These are phyloP conservation scores for Polyommatus icarus DNA, from an alignment of 2,888 invertebrate genomes.

Conservation along the genomic window DNA sequence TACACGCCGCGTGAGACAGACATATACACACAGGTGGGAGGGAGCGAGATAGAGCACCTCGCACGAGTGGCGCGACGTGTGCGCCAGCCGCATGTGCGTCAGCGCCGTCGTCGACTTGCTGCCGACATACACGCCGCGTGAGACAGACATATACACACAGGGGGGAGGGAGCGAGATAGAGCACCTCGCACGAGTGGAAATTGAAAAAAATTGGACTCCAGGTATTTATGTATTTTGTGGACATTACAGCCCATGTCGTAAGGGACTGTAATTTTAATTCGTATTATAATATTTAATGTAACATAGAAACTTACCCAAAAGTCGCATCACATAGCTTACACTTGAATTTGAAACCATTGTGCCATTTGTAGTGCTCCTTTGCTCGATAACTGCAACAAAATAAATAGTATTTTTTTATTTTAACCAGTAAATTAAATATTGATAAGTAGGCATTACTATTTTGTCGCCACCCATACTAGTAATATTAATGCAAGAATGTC, in stretches of 20 bases:
- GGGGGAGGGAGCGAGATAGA: neutral
- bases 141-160: neutral
- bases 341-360: slow-evolving; percentile 53
- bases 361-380: slow-evolving; percentile 63
- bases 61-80: slow-evolving; percentile 56
- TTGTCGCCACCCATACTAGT: too few species aligned
- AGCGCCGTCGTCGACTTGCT: slow-evolving; percentile 61
- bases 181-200: too few species aligned
- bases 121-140: slow-evolving; percentile 20
- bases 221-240: too few species aligned
- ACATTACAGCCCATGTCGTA: too few species aligned
- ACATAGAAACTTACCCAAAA: slow-evolving; percentile 52
- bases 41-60: neutral
- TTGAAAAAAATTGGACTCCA: too few species aligned
- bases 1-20: neutral
- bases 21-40: neutral
- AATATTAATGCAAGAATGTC: too few species aligned
- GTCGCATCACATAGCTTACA: slow-evolving; percentile 58
- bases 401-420: too few species aligned
- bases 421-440: neutral
- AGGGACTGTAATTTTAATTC: too few species aligned
- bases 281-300: too few species aligned
- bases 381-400: slow-evolving; percentile 52
- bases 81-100: slow-evolving; percentile 59
- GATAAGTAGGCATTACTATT: neutral